A percentile compares a stretch with the other conserved stretches of the same genome.
Evolutionary conservation across 1,140 invertebrate species (phyloP).

Genomic region (Chironomus tepperi): DNA sequence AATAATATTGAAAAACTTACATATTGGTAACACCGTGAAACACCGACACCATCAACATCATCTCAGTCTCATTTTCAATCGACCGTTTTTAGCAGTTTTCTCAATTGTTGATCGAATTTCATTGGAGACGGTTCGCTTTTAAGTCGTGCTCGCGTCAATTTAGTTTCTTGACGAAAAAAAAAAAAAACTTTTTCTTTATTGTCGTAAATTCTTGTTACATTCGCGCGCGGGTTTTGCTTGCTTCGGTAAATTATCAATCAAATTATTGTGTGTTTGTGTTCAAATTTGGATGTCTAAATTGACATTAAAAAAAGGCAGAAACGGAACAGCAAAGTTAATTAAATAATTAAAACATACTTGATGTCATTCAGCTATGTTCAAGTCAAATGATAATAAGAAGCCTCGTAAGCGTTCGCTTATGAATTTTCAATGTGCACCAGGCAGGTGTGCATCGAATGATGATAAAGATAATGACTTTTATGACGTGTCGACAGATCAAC

Average conservation of each 20-base stretch:
- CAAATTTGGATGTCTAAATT: no score
- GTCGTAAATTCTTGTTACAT: not conserved
- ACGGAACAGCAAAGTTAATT: no score
- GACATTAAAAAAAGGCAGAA: no score
- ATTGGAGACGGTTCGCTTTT: conserved; percentile 16
- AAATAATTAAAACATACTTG: no score
- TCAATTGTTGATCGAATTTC: conserved; percentile 24
- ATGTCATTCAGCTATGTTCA: not conserved
- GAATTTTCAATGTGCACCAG: conserved; percentile 14
- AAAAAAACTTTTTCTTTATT: not conserved
- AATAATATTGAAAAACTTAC: conserved; percentile 16
- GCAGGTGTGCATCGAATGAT: not conserved
- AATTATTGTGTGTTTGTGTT: no score
- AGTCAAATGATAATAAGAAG: not conserved
- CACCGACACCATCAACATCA: conserved; percentile 20
- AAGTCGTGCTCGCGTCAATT: not conserved
- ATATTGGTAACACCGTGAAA: conserved; percentile 20
- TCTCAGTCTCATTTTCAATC: conserved; percentile 7
- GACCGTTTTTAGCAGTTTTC: not conserved
- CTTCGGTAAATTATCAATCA: not conserved
- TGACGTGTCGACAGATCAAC: not conserved
- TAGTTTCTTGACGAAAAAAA: not conserved
- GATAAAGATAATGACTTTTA: conserved; percentile 14
- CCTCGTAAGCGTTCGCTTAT: conserved; percentile 10
- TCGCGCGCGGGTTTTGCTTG: not conserved